Conservation (phyloP, 2,113 vertebrate genomes). For the rabbit (Oryctolagus cuniculus) region DNA sequence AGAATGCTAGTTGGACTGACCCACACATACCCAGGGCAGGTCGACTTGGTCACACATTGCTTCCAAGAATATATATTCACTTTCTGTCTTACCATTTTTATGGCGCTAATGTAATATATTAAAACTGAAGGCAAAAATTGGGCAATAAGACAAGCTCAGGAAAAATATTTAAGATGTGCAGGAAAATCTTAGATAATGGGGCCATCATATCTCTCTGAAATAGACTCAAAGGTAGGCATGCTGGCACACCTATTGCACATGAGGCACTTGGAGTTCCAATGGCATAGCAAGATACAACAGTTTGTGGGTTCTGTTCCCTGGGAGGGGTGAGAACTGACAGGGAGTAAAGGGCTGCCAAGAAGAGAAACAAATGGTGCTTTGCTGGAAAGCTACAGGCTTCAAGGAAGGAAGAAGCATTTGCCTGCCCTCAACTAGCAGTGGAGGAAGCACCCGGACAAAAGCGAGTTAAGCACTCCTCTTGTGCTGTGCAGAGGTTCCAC, state of each 20-base stretch:
- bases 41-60: background rate
- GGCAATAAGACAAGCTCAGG: background rate
- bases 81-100: background rate
- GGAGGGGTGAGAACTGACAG: background rate
- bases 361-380: background rate
- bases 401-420: background rate
- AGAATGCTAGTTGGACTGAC: background rate
- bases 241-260: background rate
- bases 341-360: background rate
- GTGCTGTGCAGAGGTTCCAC: background rate
- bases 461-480: background rate
- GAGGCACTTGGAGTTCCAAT: background rate
- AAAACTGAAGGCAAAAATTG: background rate
- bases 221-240: background rate
- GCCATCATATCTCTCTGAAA: background rate
- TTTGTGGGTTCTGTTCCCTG: background rate
- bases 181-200: background rate
- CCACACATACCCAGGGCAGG: background rate
- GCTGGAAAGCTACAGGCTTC: background rate
- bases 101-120: background rate
- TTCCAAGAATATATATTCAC: background rate
- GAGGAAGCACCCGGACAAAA: background rate
- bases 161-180: background rate
- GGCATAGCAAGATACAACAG: background rate
- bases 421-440: background rate